Conservation (phyloP, 2,888 invertebrate genomes). For the Myopa tessellatipennis region DNA sequence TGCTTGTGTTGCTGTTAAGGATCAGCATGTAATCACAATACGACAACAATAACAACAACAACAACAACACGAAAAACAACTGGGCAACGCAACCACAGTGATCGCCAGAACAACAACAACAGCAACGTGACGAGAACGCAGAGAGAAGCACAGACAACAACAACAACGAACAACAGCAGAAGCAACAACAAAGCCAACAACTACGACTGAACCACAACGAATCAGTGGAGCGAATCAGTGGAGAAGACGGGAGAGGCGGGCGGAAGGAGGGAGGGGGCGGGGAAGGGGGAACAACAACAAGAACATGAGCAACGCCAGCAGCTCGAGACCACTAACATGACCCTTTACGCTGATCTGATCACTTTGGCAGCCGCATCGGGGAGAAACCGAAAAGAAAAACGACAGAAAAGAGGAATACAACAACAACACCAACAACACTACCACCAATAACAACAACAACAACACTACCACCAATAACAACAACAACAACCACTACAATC, state of each 20-base stretch:
- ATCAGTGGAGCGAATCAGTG: too few relatives aligned
- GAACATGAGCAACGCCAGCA: background rate
- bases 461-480: background rate
- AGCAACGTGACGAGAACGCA: background rate
- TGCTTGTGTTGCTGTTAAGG: slow-evolving; percentile 21
- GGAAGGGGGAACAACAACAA: slow-evolving; percentile 1
- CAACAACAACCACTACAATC: background rate
- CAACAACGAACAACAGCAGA: background rate
- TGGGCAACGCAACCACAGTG: too few relatives aligned
- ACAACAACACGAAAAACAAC: background rate
- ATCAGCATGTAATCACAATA: slow-evolving; percentile 5
- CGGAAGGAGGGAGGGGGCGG: too few relatives aligned
- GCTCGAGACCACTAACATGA: slow-evolving; percentile 16
- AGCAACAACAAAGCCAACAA: background rate
- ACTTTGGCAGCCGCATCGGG: background rate
- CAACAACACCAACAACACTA: background rate
- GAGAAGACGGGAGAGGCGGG: too few relatives aligned
- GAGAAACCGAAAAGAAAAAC: background rate
- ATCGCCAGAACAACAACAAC: background rate
- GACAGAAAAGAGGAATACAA: background rate
- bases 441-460: slow-evolving; percentile 3
- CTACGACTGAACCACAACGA: too few relatives aligned
- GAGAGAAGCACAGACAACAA: background rate
- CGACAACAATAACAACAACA: background rate
- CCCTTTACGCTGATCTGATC: slow-evolving; percentile 8